Base-by-base conservation (phyloP, 30 jellyfish, hydroid and myxozoan species). In the Sanderia malayensis region DNA sequence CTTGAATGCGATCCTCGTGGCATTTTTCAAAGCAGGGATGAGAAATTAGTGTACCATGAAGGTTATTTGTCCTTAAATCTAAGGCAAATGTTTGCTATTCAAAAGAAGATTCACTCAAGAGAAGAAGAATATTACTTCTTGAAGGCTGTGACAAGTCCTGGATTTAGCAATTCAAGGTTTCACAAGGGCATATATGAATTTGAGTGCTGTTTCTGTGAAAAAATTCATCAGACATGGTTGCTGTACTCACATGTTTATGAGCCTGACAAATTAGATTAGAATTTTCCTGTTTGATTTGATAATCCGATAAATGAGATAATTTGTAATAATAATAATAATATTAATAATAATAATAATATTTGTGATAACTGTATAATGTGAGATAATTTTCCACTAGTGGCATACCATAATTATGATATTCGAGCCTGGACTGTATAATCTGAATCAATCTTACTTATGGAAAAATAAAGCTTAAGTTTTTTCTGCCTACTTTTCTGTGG, bases 71-170 rank as follows among this genome's bases (percentile, higher is more conserved):
- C 52, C 52, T 37, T 37, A 37, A 37, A 37, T 37, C 52, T 37
- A 37, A 37, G 52, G 52, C 52, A 37, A 37, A 37, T 37, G 52
- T 37, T 37, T 37, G 52, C 52, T 37, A 37, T 37, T 13, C 52
- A 37, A 37, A 37, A 37, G 52, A 37, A 37, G 52, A 37, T 37
- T 4, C 6, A 37, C 52, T 37, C 52, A 37, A 37, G 52, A 37
- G 52, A 37, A 37, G 52, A 37, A 37, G 52, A 37, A 37, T 37
- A 37, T 37, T 37, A 37, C 52, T 37, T 37, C 13, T 37, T 37
- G 52, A 37, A 37, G 52, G 52, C 52, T 37, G 52, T 37, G 52
- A 37, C 52, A 37, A 37, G 52, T 37, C 52, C 52, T 37, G 52
- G 52, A 13, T 37, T 37, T 37, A 37, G 52, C 52, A 37, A 37